A percentile compares a stretch with the other conserved stretches of the same genome.
These are phyloP conservation scores for Eriocheir sinensis DNA, from an alignment of 1,140 invertebrate genomes.

Conservation along the genomic window DNA sequence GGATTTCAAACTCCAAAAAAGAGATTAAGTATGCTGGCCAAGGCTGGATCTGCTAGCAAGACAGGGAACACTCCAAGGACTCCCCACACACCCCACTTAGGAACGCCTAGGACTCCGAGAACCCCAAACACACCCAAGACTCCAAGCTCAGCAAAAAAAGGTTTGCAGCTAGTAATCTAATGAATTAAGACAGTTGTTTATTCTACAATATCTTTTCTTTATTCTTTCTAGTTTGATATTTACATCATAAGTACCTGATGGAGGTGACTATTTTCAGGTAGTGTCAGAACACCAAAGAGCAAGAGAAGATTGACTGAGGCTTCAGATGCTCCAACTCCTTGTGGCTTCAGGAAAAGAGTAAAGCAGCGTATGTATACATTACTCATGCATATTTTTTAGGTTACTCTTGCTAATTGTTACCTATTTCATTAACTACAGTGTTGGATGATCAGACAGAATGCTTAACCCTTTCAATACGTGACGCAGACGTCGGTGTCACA, in stretches of 20 bases:
- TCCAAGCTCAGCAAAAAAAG: neutral
- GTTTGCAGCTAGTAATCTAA: neutral
- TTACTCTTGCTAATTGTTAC: neutral
- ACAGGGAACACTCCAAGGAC: neutral
- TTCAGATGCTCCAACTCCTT: conserved; percentile 57
- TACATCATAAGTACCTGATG: neutral
- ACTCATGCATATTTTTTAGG: neutral
- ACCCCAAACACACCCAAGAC: conserved; percentile 52
- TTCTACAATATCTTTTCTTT: neutral
- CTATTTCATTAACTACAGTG: neutral
- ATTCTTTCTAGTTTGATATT: neutral
- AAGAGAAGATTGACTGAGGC: conserved; percentile 32
- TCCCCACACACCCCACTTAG: conserved; percentile 17
- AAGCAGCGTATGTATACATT: conserved; percentile 55
- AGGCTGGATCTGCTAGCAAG: conserved; percentile 48
- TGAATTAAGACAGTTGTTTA: neutral
- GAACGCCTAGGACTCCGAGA: neutral
- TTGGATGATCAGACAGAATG: neutral
- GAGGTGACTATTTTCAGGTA: conserved; percentile 25
- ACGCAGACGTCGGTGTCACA: too few relatives aligned
- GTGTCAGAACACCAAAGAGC: conserved; percentile 41
- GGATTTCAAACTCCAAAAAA: conserved; percentile 62
- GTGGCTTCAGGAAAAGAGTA: conserved; percentile 64
- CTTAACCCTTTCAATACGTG: too few relatives aligned
- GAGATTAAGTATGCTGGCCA: conserved; percentile 40